Percentiles rank a stretch among this genome's conserved stretches.
Conservation (phyloP, 2,888 invertebrate genomes). For the Dexiosoma caninum region DNA sequence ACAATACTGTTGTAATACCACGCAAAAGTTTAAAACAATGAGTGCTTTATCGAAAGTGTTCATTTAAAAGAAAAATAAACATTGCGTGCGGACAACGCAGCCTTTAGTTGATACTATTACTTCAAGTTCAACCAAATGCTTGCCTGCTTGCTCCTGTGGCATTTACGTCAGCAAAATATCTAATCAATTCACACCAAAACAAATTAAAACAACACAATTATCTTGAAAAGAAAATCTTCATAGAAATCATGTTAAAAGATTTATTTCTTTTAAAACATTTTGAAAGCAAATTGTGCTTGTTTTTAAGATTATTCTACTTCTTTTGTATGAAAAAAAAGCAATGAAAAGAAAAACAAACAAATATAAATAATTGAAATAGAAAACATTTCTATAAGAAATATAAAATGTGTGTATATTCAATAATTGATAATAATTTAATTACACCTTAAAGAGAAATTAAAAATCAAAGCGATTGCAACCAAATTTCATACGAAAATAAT, state of each 20-base stretch:
- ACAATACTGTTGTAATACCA: too few relatives aligned
- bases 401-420: background rate
- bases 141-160: background rate
- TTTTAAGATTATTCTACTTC: background rate
- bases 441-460: background rate
- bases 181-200: conserved; percentile 45
- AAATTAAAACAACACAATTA: background rate
- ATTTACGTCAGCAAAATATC: conserved; percentile 37
- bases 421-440: background rate
- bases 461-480: background rate
- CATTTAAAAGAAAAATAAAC: too few relatives aligned
- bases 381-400: background rate
- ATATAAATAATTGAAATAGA: background rate
- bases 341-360: conserved; percentile 15
- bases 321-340: background rate
- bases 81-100: too few relatives aligned
- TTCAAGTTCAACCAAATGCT: too few relatives aligned
- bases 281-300: conserved; percentile 12
- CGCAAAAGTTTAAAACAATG: too few relatives aligned
- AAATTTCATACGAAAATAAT: background rate
- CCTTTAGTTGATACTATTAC: too few relatives aligned
- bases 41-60: too few relatives aligned
- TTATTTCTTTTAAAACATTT: conserved; percentile 22
- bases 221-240: background rate
- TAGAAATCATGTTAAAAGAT: conserved; percentile 22